Conservation (phyloP, 2,888 invertebrate genomes). For the Zhengitettix transpicula region DNA sequence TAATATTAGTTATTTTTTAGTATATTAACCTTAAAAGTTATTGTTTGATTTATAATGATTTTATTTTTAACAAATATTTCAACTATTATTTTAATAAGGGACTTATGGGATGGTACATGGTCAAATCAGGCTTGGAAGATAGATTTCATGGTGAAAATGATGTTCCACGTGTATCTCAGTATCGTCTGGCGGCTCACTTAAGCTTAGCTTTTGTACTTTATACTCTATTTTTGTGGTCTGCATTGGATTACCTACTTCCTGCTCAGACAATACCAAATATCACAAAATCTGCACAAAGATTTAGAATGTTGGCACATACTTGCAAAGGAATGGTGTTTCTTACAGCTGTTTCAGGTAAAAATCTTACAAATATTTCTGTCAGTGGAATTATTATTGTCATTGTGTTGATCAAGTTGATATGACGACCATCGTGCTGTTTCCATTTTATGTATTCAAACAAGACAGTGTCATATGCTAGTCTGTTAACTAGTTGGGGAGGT, state of each 20-base stretch:
- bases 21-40: too few species aligned
- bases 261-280: slow-evolving; percentile 27
- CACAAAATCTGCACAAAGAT: slow-evolving; percentile 30
- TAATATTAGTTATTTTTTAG: too few species aligned
- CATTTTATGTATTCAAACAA: too few species aligned
- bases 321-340: slow-evolving; percentile 79
- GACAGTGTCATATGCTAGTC: too few species aligned
- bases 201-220: slow-evolving; percentile 82
- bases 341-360: slow-evolving; percentile 62
- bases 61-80: background rate
- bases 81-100: slow-evolving; percentile 41
- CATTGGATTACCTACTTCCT: slow-evolving; percentile 49
- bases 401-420: too few species aligned
- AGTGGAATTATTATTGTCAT: too few species aligned
- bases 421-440: too few species aligned
- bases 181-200: slow-evolving; percentile 85
- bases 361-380: background rate
- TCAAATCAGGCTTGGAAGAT: slow-evolving; percentile 89
- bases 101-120: slow-evolving; percentile 99
- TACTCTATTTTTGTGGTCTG: slow-evolving; percentile 67
- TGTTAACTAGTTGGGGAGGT: too few species aligned
- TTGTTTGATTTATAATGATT: too few species aligned
- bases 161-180: slow-evolving; percentile 88
- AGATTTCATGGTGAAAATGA: slow-evolving; percentile 64
- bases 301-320: slow-evolving; percentile 50